A percentile compares a stretch with the other conserved stretches of the same genome.
Evolutionary conservation across 2,797 vertebrate genomes (phyloP).

Genomic region (Malacoraja senta): DNA sequence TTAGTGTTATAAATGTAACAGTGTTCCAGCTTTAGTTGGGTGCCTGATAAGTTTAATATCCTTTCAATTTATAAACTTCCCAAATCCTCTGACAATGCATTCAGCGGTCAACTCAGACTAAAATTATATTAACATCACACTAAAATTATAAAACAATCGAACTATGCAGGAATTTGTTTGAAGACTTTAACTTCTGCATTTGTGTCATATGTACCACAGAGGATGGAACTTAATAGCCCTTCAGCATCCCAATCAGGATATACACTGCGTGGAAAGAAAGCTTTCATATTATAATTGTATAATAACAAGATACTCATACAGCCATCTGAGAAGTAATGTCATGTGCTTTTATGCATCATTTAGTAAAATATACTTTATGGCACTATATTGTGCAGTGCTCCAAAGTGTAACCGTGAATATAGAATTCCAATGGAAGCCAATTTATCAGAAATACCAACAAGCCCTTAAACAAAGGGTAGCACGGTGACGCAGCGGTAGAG

Average conservation of each 20-base stretch:
- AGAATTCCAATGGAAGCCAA: background rate
- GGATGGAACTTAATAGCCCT: background rate
- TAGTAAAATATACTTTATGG: background rate
- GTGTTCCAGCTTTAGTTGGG: background rate
- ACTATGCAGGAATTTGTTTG: conserved; percentile 2
- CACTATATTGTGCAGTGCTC: background rate
- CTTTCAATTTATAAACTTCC: background rate
- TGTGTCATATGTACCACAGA: background rate
- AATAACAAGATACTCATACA: background rate
- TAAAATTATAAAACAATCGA: conserved; percentile 40
- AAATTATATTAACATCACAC: conserved; percentile 39
- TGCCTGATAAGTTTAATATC: background rate
- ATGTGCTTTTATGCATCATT: background rate
- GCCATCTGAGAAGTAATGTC: background rate
- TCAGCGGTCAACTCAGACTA: background rate
- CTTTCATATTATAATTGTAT: conserved; percentile 17
- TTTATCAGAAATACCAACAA: background rate
- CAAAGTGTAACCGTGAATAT: background rate
- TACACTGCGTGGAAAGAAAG: background rate
- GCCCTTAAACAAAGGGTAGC: background rate
- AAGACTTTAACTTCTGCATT: conserved; percentile 17
- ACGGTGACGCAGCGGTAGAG: too few relatives aligned
- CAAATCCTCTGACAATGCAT: background rate
- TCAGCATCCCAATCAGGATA: background rate
- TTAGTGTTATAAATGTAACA: background rate